Conservation (phyloP, 2,888 invertebrate species). For the Drosophila stalkeri region DNA sequence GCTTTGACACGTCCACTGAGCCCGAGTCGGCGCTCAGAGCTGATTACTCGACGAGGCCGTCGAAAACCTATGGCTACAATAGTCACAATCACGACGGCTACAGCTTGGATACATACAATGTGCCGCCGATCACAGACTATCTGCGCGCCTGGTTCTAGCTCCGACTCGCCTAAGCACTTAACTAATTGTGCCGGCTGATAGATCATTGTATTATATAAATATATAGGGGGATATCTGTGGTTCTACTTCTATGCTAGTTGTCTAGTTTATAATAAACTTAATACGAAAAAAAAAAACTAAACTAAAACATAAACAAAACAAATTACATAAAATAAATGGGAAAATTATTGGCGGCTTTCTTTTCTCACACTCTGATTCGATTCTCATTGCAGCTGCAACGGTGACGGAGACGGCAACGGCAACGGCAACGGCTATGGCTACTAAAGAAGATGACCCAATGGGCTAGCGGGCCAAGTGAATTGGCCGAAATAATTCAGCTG, state of each 20-base stretch:
- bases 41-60: slow-evolving; percentile 55
- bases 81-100: slow-evolving; percentile 66
- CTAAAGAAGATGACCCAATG: slow-evolving; percentile 37
- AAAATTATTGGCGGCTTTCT: slow-evolving; percentile 48
- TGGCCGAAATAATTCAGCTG: slow-evolving; percentile 47
- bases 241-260: slow-evolving; percentile 28
- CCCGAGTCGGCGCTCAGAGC: slow-evolving; percentile 52
- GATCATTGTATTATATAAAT: slow-evolving; percentile 19
- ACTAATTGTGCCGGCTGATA: background rate
- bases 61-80: slow-evolving; percentile 68
- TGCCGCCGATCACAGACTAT: slow-evolving; percentile 65
- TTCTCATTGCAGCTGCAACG: slow-evolving; percentile 65
- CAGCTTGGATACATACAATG: slow-evolving; percentile 63
- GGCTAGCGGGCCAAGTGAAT: slow-evolving; percentile 21
- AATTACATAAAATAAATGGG: slow-evolving; percentile 50
- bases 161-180: background rate
- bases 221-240: slow-evolving; percentile 16
- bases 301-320: too few species aligned
- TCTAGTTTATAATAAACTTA: slow-evolving; percentile 35
- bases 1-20: slow-evolving; percentile 59
- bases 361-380: slow-evolving; percentile 46
- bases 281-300: background rate
- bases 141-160: slow-evolving; percentile 67
- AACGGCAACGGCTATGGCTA: slow-evolving; percentile 37
- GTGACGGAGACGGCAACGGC: background rate